Evolutionary conservation across 2,888 invertebrate genomes (phyloP).

Genomic region (Trissonchulus latispiculum): DNA sequence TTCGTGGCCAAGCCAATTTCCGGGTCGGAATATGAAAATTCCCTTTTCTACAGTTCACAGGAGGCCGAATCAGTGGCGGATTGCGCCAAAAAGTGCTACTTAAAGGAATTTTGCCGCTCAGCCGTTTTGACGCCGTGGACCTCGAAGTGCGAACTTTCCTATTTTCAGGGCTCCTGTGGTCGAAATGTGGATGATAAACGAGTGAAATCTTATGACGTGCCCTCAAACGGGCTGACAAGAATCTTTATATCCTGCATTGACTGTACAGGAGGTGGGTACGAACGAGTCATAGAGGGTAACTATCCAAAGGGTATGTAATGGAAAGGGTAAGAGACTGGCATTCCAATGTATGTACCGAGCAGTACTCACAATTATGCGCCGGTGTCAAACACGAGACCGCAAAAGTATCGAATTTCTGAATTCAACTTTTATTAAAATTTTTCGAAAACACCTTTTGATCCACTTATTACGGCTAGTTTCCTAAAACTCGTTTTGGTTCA

Average conservation of each 20-base stretch:
- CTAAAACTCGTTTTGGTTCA: too few relatives aligned
- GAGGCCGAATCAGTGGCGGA: conserved; percentile 31
- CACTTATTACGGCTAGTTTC: too few relatives aligned
- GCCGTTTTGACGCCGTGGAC: conserved; percentile 35
- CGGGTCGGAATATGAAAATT: neutral
- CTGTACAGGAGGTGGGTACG: neutral
- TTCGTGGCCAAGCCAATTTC: neutral
- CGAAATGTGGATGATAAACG: neutral
- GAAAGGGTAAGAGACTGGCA: too few relatives aligned
- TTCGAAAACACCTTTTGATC: too few relatives aligned
- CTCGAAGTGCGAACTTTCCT: conserved; percentile 4
- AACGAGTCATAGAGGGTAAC: too few relatives aligned
- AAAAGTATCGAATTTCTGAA: too few relatives aligned
- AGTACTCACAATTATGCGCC: too few relatives aligned
- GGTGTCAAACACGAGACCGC: too few relatives aligned
- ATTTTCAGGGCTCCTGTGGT: conserved; percentile 7
- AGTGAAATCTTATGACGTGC: neutral
- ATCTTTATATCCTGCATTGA: neutral
- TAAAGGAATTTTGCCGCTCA: conserved; percentile 37
- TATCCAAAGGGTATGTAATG: too few relatives aligned
- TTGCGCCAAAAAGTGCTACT: conserved; percentile 37
- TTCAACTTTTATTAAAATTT: too few relatives aligned
- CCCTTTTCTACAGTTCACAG: conserved; percentile 2
- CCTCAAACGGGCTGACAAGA: neutral
- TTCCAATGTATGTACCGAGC: too few relatives aligned